Evolutionary conservation across 2,113 vertebrate genomes (phyloP), one percentile per base, ranked within the genome.

Genomic region (Epinephelus cyanopodus): DNA sequence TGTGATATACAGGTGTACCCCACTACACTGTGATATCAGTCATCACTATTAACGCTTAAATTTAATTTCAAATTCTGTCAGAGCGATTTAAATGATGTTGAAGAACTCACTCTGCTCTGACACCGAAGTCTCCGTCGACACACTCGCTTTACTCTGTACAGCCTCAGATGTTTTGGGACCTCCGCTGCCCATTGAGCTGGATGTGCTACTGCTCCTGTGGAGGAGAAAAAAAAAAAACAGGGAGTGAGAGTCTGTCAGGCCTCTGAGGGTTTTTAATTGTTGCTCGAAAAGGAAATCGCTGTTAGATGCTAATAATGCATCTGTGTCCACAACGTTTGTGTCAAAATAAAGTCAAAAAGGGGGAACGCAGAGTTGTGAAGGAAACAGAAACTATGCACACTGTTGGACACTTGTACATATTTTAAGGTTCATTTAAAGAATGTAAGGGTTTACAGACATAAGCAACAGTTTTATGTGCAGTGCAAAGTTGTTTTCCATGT

Each of bases 191-290:
- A 96, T 96, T 58, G 98, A 97, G 90, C 95, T 96, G 81, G 97
- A 97, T 23, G 96, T 94, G 82, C 95, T 96, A 87, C 96, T 97
- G 93, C 97, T 98, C 98, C 98, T 99, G 87, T 17, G 45, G 76
- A 71, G 25, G 15, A 65, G 23, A 64, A 8, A 61, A 7, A 8
- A 61, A 7, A 12, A 23, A 56, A 47, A 75, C 64, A 74, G 58
- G 0, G 6, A 37, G 14, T 23, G 25, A 67, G 60, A n/a, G 66
- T 29, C 2, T 11, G 4, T 57, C 9, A 25, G 27, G 14, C 7
- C 18, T 17, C 39, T 18, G 0, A 25, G 10, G 63, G 5, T 23
- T 67, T 23, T 14, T 69, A 64, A n/a, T 13, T 56, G 25, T 47
- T 67, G 1, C 1, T n/a, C 33, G 61, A 1, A 10, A 23, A 52